Conservation (phyloP, 53 echinoderm and acorn worm species). For the Hippasteria phrygiana region DNA sequence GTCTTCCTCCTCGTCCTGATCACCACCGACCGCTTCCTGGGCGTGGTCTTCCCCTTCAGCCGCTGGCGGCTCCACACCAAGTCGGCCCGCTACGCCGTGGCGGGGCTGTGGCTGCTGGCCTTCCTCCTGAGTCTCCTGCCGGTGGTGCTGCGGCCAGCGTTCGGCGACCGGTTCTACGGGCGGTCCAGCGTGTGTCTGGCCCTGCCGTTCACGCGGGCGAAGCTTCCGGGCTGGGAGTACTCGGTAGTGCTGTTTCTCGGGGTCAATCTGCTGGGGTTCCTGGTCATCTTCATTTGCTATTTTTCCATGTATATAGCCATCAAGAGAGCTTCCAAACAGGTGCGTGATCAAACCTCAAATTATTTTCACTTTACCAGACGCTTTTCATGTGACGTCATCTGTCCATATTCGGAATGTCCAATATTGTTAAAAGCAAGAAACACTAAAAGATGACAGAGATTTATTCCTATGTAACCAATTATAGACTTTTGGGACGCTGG, state of each 20-base stretch:
- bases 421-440: too few relatives aligned
- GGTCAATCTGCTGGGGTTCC: slow-evolving; percentile 86
- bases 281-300: slow-evolving; percentile 90
- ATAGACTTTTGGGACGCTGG: too few relatives aligned
- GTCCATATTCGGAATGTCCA: too few relatives aligned
- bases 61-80: slow-evolving; percentile 88
- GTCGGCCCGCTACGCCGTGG: slow-evolving; percentile 79
- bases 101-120: slow-evolving; percentile 82
- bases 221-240: slow-evolving; percentile 92
- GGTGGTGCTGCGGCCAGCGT: slow-evolving; percentile 70
- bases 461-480: too few relatives aligned
- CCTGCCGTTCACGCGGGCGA: slow-evolving; percentile 81
- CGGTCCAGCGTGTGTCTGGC: slow-evolving; percentile 95
- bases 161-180: slow-evolving; percentile 90
- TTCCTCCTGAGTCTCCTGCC: slow-evolving; percentile 88
- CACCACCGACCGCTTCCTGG: slow-evolving; percentile 89
- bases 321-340: slow-evolving; percentile 78
- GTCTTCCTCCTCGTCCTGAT: slow-evolving; percentile 92
- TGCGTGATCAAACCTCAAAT: background rate
- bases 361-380: background rate
- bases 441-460: too few relatives aligned
- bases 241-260: slow-evolving; percentile 93
- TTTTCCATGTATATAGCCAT: slow-evolving; percentile 90
- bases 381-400: too few relatives aligned
- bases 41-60: slow-evolving; percentile 97